Conservation (phyloP, 2,888 invertebrate genomes). For the Caenorhabditis uteleia region DNA sequence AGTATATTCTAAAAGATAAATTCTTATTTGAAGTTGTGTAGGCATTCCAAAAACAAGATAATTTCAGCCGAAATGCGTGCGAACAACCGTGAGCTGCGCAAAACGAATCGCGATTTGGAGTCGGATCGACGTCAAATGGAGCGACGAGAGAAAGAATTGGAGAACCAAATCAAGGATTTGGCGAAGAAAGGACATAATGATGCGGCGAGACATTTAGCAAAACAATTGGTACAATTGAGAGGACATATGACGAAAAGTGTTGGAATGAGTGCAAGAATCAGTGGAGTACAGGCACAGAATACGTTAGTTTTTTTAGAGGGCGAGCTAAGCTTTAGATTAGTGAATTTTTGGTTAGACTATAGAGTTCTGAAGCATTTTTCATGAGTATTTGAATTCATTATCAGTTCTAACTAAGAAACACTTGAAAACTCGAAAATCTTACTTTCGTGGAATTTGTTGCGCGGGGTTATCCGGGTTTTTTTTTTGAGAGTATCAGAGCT, state of each 20-base stretch:
- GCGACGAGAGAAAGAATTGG: slow-evolving; percentile 87
- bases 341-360: no score
- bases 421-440: not conserved
- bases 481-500: not conserved
- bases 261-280: slow-evolving; percentile 82
- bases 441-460: not conserved
- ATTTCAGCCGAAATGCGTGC: slow-evolving; percentile 82
- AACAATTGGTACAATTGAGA: slow-evolving; percentile 84
- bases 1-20: not conserved
- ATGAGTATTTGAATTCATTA: no score
- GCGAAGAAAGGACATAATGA: slow-evolving; percentile 87
- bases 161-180: slow-evolving; percentile 84
- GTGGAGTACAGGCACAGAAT: slow-evolving; percentile 75
- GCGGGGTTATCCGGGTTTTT: not conserved
- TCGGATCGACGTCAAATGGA: slow-evolving; percentile 83
- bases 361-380: no score
- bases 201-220: slow-evolving; percentile 78
- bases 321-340: no score
- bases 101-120: slow-evolving; percentile 84
- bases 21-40: slow-evolving; percentile 39
- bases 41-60: slow-evolving; percentile 2
- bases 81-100: slow-evolving; percentile 82
- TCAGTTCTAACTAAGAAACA: no score
- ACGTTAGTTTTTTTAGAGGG: not conserved
- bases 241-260: slow-evolving; percentile 86